phyloP scores from a whole-genome alignment of 2,888 invertebrate genomes.

The Eupithecia exiguata region DNA sequence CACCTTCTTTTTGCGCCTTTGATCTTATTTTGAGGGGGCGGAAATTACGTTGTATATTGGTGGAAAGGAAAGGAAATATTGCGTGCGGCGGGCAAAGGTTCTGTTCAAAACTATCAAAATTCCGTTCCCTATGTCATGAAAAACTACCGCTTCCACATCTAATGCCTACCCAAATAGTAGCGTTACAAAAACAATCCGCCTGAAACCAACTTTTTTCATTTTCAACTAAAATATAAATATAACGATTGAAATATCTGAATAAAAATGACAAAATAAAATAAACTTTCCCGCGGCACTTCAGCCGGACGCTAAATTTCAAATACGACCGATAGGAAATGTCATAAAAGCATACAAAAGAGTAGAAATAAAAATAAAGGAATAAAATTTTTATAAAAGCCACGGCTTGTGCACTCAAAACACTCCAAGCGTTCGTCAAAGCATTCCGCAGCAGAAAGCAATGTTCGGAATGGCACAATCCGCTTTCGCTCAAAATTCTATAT shows the following conservation, averaged over 20 bases:
- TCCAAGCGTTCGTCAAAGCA: slow-evolving; percentile 32
- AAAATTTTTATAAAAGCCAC: neutral
- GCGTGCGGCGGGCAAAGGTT: neutral
- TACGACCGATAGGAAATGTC: slow-evolving; percentile 22
- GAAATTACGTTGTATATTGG: neutral
- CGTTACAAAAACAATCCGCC: neutral
- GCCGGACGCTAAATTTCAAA: slow-evolving; percentile 22
- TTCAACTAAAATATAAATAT: neutral
- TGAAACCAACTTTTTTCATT: neutral
- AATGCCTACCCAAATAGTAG: neutral
- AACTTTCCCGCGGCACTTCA: slow-evolving; percentile 18
- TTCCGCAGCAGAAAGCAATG: slow-evolving; percentile 14
- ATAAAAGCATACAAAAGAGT: slow-evolving; percentile 18
- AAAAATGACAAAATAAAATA: slow-evolving; percentile 14
- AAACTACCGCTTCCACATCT: neutral
- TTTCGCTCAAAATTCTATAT: slow-evolving; percentile 29
- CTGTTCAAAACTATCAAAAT: neutral
- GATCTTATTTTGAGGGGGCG: neutral
- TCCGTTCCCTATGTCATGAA: too few relatives aligned
- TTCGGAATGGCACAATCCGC: slow-evolving; percentile 20
- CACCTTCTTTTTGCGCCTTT: too few relatives aligned
- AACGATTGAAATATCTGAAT: slow-evolving; percentile 2
- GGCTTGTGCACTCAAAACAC: slow-evolving; percentile 16
- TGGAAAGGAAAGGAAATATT: neutral
- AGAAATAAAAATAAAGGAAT: slow-evolving; percentile 7